A percentile compares a stretch with the other conserved stretches of the same genome.
Evolutionary conservation across 2,888 invertebrate species (phyloP).

Genomic region (Phlogophora meticulosa): DNA sequence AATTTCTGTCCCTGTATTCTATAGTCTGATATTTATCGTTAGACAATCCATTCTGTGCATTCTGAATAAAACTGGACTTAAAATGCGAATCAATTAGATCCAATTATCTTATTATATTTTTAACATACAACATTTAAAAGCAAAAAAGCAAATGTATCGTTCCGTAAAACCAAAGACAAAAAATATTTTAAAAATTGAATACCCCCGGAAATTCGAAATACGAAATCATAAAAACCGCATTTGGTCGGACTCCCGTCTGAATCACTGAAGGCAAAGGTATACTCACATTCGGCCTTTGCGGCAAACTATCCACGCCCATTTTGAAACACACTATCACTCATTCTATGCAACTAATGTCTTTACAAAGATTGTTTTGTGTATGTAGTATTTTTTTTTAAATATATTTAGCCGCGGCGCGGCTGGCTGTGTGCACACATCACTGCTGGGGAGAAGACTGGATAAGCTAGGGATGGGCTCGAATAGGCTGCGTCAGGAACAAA

Average conservation of each 20-base stretch:
- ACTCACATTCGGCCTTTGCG: conserved; percentile 79
- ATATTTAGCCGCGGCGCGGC: conserved; percentile 73
- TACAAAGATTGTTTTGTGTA: conserved; percentile 58
- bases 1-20: neutral
- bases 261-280: conserved; percentile 46
- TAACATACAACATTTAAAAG: neutral
- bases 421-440: conserved; percentile 77
- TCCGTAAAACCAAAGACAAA: neutral
- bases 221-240: conserved; percentile 54
- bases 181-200: conserved; percentile 21
- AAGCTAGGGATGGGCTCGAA: conserved; percentile 65
- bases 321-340: conserved; percentile 65
- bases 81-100: no score
- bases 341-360: conserved; percentile 71
- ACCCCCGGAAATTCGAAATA: conserved; percentile 34
- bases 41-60: no score
- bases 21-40: no score
- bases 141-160: neutral
- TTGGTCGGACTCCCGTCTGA: conserved; percentile 42
- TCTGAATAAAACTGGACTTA: no score
- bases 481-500: conserved; percentile 45
- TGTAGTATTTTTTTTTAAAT: conserved; percentile 55
- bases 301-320: conserved; percentile 86
- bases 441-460: conserved; percentile 69
- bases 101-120: no score